Evolutionary conservation across 2,888 invertebrate species (phyloP), one percentile per base, ranked within the genome.

Genomic region (Tupiocoris notatus): DNA sequence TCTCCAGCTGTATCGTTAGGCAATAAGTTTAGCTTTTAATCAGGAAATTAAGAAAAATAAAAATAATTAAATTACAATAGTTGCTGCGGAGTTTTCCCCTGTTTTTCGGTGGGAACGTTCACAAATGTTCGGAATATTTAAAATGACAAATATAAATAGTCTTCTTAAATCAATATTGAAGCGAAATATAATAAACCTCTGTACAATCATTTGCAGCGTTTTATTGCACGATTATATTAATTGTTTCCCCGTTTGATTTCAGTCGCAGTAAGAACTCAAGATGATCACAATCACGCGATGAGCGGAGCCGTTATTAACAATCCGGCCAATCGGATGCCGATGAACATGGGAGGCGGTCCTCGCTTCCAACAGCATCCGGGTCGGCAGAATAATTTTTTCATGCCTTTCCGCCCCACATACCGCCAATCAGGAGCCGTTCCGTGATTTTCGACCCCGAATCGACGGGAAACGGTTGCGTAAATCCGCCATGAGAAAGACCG

Each of bases 401-500:
- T 86, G 79, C 86, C 86, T 1, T 86, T 86, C 67, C 82, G 86
- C 75, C 84, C 86, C 0, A 86, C 85, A 79, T 85, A 85, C 21
- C 81, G 83, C 81, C 77, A 63, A 2, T 83, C 82, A 16, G 82
- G 83, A 39, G 83, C 83, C 6, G 83, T 39, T 84, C 83, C 68
- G 84, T 84, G 70, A 82, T 81, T 1, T 80, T 81, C 58, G 82
- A 82, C 74, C 81, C 83, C 16, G 96, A 96, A 85, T 96, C 84
- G 97, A 98, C 88, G 98, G 97, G 77, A 96, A 98, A 86, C 89
- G 96, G 80, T 88, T 97, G 82, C 87, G 98, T 82, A 98, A 98
- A 86, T 95, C 96, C 81, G 95, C 97, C 79, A 96, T 97, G 91
- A 88, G 98, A 81, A 97, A 97, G 87, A 98, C 98, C 39, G 96